These are phyloP conservation scores for Atherinomorus stipes DNA, from an alignment of 2,113 vertebrate genomes.

Conservation along the genomic window DNA sequence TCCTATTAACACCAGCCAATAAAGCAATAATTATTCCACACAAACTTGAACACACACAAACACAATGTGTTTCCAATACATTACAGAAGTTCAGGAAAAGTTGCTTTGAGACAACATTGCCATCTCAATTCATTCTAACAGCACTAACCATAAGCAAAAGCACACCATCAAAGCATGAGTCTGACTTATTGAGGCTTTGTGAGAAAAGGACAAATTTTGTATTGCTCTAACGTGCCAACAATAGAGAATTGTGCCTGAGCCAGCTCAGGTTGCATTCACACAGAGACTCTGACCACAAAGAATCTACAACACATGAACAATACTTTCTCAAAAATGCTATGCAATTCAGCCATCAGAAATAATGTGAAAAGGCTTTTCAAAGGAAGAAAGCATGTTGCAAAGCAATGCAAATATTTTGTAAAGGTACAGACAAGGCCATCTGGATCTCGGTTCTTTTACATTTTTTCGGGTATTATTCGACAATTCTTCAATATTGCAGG, in stretches of 20 bases:
- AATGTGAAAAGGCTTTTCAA: neutral
- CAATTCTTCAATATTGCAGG: too few species aligned
- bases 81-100: neutral
- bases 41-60: neutral
- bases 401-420: too few species aligned
- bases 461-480: too few species aligned
- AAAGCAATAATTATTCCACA: neutral
- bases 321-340: neutral
- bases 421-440: too few species aligned
- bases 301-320: neutral
- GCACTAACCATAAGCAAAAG: neutral
- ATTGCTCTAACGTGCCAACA: conserved; percentile 2
- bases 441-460: too few species aligned
- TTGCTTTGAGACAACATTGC: too few species aligned
- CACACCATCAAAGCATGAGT: neutral
- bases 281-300: neutral
- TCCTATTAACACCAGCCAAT: neutral
- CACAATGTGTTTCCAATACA: neutral
- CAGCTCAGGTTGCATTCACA: neutral
- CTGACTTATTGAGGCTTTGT: neutral
- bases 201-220: neutral
- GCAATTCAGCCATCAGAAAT: too few species aligned
- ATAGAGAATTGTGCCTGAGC: conserved; percentile 1
- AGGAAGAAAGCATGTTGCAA: too few species aligned
- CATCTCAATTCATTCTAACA: neutral